phyloP scores from a whole-genome alignment of 2,113 vertebrate genomes.

The Probosciger aterrimus region DNA sequence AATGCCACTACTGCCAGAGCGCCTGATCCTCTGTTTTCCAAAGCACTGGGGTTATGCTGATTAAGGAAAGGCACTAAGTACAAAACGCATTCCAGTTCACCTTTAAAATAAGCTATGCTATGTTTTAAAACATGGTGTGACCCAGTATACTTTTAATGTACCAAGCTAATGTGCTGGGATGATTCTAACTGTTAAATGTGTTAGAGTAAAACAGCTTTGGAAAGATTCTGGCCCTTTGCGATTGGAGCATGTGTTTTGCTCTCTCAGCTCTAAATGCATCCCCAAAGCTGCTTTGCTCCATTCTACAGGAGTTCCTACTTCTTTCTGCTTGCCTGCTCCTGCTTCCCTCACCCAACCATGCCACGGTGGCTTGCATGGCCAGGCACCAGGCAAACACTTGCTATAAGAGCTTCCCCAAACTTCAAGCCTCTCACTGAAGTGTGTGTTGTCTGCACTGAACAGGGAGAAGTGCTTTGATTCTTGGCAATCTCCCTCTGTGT shows the following conservation, averaged over 20 bases:
- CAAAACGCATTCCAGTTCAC: background rate
- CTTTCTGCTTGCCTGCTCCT: background rate
- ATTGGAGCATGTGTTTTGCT: background rate
- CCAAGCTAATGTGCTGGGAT: background rate
- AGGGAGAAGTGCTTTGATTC: background rate
- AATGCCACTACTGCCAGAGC: background rate
- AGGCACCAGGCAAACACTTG: background rate
- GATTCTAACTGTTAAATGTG: background rate
- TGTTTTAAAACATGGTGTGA: background rate
- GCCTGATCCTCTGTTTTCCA: background rate
- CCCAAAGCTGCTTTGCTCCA: background rate
- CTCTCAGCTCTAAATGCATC: background rate
- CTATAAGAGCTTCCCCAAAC: background rate
- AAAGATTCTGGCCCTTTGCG: background rate
- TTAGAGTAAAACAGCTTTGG: background rate
- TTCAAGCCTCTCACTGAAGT: background rate
- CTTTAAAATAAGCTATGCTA: background rate
- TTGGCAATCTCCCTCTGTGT: background rate
- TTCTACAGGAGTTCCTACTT: background rate
- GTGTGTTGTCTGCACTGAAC: background rate
- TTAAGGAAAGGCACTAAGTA: background rate
- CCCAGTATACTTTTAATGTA: background rate
- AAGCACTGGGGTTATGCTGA: background rate
- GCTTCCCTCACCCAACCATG: background rate
- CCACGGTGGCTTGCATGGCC: background rate